These are phyloP conservation scores for Parambassis ranga DNA, from an alignment of 2,797 vertebrate species.

Conservation along the genomic window DNA sequence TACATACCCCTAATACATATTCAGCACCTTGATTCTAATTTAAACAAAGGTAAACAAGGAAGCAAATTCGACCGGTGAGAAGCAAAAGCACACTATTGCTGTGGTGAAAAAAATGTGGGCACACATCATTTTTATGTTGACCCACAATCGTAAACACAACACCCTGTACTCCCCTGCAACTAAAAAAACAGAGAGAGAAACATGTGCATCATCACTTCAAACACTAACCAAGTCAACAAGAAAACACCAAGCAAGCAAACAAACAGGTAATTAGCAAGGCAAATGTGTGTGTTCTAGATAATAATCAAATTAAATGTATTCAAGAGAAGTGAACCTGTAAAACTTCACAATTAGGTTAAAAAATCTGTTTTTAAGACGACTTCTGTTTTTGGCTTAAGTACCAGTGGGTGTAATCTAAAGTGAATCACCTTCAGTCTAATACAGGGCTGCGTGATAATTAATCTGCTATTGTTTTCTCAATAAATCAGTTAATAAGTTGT, in stretches of 20 bases:
- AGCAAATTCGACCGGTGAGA: not conserved
- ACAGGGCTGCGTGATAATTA: not conserved
- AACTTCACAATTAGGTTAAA: too few relatives aligned
- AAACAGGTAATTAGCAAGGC: constrained; percentile 23
- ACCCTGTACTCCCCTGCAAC: not conserved
- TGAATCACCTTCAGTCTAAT: not conserved
- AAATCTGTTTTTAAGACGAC: too few relatives aligned
- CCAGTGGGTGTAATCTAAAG: too few relatives aligned
- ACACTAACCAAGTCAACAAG: not conserved
- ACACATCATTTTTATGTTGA: too few relatives aligned
- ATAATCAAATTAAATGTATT: not conserved
- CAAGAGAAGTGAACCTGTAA: not conserved
- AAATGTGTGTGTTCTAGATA: not conserved
- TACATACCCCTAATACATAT: constrained; percentile 43
- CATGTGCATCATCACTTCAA: constrained; percentile 8
- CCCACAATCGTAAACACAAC: not conserved
- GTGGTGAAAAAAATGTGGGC: too few relatives aligned
- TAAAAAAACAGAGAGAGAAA: not conserved
- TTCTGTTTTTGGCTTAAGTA: too few relatives aligned
- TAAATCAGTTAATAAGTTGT: not conserved
- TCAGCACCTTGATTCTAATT: constrained; percentile 36
- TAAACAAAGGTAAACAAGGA: constrained; percentile 25
- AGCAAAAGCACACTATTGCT: not conserved
- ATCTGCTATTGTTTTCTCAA: not conserved
- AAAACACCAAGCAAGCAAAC: not conserved